Evolutionary conservation across 2,888 invertebrate species (phyloP).

Genomic region (Yponomeuta cagnagella): DNA sequence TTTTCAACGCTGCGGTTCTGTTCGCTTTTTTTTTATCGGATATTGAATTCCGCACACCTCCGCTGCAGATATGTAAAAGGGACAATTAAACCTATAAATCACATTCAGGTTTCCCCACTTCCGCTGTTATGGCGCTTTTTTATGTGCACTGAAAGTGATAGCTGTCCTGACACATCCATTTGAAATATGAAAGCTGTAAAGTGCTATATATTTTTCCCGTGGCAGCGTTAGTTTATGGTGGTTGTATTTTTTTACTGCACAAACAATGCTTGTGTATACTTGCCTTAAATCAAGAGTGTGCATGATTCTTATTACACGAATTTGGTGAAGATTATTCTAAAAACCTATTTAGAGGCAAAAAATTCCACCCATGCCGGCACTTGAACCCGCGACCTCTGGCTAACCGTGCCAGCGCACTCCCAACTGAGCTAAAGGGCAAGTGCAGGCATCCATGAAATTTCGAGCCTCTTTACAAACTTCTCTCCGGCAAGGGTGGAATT

Average conservation of each 20-base stretch:
- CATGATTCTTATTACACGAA: neutral
- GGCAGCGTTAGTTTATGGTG: conserved; percentile 53
- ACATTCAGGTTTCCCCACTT: conserved; percentile 46
- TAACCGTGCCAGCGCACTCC: too few species aligned
- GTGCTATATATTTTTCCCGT: conserved; percentile 55
- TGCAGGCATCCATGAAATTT: too few species aligned
- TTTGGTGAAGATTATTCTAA: neutral
- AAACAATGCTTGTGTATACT: conserved; percentile 47
- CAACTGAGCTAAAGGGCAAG: too few species aligned
- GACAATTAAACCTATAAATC: conserved; percentile 69
- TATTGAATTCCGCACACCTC: conserved; percentile 52
- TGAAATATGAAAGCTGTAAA: conserved; percentile 69
- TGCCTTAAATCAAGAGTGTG: conserved; percentile 43
- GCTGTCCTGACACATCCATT: conserved; percentile 53
- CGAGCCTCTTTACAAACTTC: too few species aligned
- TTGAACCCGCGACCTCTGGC: too few species aligned
- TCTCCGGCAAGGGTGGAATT: too few species aligned
- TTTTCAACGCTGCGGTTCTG: conserved; percentile 33
- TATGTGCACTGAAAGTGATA: conserved; percentile 44
- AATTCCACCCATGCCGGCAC: too few species aligned
- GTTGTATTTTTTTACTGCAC: conserved; percentile 47
- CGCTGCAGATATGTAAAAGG: conserved; percentile 48
- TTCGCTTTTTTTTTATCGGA: conserved; percentile 53
- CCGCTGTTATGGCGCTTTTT: conserved; percentile 46
- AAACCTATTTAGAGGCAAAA: too few species aligned